phyloP scores from a whole-genome alignment of 1,140 invertebrate genomes.

The Zaprionus gabonicus region DNA sequence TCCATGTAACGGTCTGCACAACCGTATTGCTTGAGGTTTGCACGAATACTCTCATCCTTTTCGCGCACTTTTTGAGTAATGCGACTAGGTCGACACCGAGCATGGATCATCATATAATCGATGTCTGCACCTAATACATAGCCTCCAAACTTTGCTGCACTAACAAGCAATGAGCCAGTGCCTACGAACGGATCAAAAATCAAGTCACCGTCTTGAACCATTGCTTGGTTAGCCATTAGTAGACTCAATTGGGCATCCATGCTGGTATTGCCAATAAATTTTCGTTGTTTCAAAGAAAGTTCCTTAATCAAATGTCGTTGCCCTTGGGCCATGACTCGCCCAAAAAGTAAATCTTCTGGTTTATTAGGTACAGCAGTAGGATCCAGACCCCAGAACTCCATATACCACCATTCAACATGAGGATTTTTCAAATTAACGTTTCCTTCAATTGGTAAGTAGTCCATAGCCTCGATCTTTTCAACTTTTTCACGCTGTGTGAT shows the following conservation, averaged over 20 bases:
- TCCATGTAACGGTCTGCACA: conserved; percentile 92
- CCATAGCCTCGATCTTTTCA: conserved; percentile 93
- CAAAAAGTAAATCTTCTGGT: conserved; percentile 93
- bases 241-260: conserved; percentile 97
- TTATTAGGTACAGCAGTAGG: conserved; percentile 89
- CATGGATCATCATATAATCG: conserved; percentile 96
- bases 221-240: conserved; percentile 97
- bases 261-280: conserved; percentile 98
- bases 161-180: conserved; percentile 95
- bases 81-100: conserved; percentile 91
- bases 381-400: conserved; percentile 95
- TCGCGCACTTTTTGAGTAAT: conserved; percentile 91
- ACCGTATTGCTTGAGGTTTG: conserved; percentile 95
- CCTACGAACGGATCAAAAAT: conserved; percentile 98
- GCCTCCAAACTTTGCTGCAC: conserved; percentile 95
- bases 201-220: conserved; percentile 89
- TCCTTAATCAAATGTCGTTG: conserved; percentile 91
- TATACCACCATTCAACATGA: conserved; percentile 90
- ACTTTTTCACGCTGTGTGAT: conserved; percentile 92
- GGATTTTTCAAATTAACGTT: conserved; percentile 93
- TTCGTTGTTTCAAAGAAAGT: conserved; percentile 93
- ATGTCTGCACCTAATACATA: conserved; percentile 97
- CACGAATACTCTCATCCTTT: conserved; percentile 92
- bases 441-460: conserved; percentile 92
- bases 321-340: conserved; percentile 92